A percentile compares a stretch with the other conserved stretches of the same genome.
phyloP scores from a whole-genome alignment of 2,797 vertebrate species.

The Anguilla obscura region DNA sequence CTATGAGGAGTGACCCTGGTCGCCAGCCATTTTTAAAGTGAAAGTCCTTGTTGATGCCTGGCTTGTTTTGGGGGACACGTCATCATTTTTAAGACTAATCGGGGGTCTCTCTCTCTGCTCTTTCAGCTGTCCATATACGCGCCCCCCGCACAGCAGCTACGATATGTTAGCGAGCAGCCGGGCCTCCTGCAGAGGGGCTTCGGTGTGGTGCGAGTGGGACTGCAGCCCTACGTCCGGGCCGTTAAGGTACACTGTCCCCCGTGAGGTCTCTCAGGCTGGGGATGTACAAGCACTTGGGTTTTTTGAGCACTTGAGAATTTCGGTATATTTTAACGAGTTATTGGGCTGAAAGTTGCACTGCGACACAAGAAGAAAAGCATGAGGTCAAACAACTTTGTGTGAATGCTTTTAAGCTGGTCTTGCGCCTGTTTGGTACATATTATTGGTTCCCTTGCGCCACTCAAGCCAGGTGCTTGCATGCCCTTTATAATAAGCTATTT shows the following conservation, averaged over 20 bases:
- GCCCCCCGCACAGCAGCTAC: constrained; percentile 56
- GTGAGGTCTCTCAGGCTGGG: background rate
- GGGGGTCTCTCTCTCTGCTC: background rate
- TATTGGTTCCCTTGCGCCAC: background rate
- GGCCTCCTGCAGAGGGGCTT: constrained; percentile 68
- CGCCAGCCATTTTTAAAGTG: background rate
- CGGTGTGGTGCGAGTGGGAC: constrained; percentile 54
- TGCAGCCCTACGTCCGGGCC: constrained; percentile 59
- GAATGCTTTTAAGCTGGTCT: background rate
- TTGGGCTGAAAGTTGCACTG: background rate
- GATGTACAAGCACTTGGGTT: background rate
- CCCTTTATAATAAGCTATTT: no score
- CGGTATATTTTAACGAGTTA: background rate
- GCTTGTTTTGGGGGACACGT: background rate
- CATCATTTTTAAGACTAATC: background rate
- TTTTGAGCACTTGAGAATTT: background rate
- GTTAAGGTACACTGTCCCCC: constrained; percentile 61
- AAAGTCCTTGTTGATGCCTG: background rate
- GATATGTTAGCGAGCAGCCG: constrained; percentile 69
- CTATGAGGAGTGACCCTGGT: background rate
- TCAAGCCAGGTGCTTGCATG: no score
- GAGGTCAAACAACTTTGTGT: background rate
- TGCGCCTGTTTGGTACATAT: background rate
- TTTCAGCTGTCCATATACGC: constrained; percentile 75
- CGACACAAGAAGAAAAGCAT: no score